Percentiles rank a stretch among this genome's conserved stretches.
Evolutionary conservation across 1,140 invertebrate genomes (phyloP).

Genomic region (Pseudomyrmex gracilis): DNA sequence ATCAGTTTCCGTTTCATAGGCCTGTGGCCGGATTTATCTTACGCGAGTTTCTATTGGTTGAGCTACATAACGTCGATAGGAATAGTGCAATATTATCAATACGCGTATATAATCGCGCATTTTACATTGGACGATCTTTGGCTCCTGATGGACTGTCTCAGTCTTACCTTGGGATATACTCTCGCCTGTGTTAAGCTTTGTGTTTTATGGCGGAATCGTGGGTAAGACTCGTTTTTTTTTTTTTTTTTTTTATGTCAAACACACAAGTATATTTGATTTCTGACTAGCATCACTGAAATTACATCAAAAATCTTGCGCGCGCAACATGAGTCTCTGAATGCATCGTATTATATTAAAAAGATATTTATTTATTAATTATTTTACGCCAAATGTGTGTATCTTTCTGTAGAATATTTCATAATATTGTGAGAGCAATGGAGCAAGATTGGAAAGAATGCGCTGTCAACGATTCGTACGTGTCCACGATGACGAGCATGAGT

Average conservation of each 20-base stretch:
- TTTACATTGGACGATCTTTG: slow-evolving; percentile 11
- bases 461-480: slow-evolving; percentile 8
- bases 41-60: slow-evolving; percentile 20
- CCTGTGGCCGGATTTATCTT: slow-evolving; percentile 51
- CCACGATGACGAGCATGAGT: slow-evolving; percentile 25
- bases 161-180: slow-evolving; percentile 42
- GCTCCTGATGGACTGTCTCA: slow-evolving; percentile 36
- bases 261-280: too few species aligned
- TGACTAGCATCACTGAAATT: too few species aligned
- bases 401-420: slow-evolving; percentile 46
- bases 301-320: too few species aligned
- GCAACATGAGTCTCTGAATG: too few species aligned
- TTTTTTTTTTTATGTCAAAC: too few species aligned
- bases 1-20: slow-evolving; percentile 55
- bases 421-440: slow-evolving; percentile 14
- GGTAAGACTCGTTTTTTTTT: slow-evolving; percentile 4
- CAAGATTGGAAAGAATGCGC: slow-evolving; percentile 30
- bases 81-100: slow-evolving; percentile 49
- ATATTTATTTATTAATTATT: too few species aligned
- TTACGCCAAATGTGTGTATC: slow-evolving; percentile 1
- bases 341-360: too few species aligned
- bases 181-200: slow-evolving; percentile 34
- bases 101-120: slow-evolving; percentile 15
- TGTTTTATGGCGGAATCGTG: slow-evolving; percentile 39
- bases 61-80: slow-evolving; percentile 8